A percentile compares a stretch with the other conserved stretches of the same genome.
Conservation (phyloP, 2,113 vertebrate genomes). For the Micromys minutus region DNA sequence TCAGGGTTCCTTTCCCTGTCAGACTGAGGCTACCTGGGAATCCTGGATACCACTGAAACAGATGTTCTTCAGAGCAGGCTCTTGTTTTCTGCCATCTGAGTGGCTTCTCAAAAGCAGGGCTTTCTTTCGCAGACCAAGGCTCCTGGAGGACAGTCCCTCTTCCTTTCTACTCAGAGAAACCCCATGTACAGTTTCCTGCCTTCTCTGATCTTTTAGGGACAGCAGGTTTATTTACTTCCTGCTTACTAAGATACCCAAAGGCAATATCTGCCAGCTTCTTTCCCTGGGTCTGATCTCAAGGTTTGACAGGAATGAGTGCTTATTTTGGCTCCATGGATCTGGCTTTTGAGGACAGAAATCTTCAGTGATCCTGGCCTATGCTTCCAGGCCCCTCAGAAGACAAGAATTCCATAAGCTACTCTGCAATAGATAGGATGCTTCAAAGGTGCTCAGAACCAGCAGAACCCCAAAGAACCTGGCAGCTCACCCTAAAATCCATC, state of each 20-base stretch:
- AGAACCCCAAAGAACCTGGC: not conserved
- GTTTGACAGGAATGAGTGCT: not conserved
- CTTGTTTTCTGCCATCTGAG: slow-evolving; percentile 32
- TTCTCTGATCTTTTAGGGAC: not conserved
- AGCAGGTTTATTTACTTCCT: not conserved
- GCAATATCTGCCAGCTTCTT: not conserved
- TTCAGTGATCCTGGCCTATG: not conserved
- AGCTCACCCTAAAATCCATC: not conserved
- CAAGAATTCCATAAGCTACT: not conserved
- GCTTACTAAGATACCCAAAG: not conserved
- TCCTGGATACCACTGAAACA: not conserved
- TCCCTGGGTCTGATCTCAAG: not conserved
- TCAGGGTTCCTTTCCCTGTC: not conserved
- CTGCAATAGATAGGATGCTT: not conserved
- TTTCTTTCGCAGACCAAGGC: not conserved
- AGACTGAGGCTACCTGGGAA: not conserved
- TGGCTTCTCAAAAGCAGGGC: not conserved
- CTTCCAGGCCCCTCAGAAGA: slow-evolving; percentile 18
- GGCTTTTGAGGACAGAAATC: slow-evolving; percentile 44
- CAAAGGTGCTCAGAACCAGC: not conserved
- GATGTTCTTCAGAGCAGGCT: not conserved
- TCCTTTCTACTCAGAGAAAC: slow-evolving; percentile 27
- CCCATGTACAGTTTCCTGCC: not conserved
- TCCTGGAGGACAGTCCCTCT: slow-evolving; percentile 8
- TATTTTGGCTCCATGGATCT: slow-evolving; percentile 19